Evolutionary conservation across 2,113 vertebrate genomes (phyloP), one percentile per base, ranked within the genome.

Genomic region (Nannobrachium achirus): DNA sequence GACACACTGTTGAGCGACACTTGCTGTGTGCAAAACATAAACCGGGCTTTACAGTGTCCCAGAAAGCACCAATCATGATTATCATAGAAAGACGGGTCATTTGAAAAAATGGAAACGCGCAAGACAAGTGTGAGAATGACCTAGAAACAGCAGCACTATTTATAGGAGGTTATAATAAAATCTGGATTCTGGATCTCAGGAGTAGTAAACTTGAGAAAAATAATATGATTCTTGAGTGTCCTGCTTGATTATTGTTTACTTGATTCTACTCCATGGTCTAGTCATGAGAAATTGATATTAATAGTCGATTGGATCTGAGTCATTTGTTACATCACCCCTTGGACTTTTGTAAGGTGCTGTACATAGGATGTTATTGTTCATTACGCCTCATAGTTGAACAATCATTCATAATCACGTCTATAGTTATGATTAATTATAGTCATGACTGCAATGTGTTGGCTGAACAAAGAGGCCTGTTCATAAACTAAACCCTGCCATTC

Each of bases 121-220:
- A n/a, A n/a, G n/a, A n/a, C n/a, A 65, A 63, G 63, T 44, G 56
- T 80, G 80, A 82, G 68, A 18, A 39, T 91, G 91, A 91, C 91
- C 91, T 56, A 92, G 87, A 92, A 92, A 51, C 59, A 75, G 63
- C 71, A 44, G 73, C 41, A 67, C 89, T 91, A 92, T 90, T 90
- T 80, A 86, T 90, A 90, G 87, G 56, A 46, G 33, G 59, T 73
- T 87, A 88, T 85, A 75, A 85, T 80, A 84, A 81, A 81, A 82
- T 57, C 38, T 75, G 48, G 60, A 66, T 67, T 80, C 63, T 80
- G 51, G 67, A 85, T 85, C 25, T 18, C 73, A 73, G 64, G 82
- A 82, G 56, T 80, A 83, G 50, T 58, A 33, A 33, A 33, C 25
- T 33, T 33, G 3, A 33, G 25, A 33, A 33, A 4, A 33, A 33